These are phyloP conservation scores for Melanchra persicariae DNA, from an alignment of 2,888 invertebrate genomes.

Conservation along the genomic window DNA sequence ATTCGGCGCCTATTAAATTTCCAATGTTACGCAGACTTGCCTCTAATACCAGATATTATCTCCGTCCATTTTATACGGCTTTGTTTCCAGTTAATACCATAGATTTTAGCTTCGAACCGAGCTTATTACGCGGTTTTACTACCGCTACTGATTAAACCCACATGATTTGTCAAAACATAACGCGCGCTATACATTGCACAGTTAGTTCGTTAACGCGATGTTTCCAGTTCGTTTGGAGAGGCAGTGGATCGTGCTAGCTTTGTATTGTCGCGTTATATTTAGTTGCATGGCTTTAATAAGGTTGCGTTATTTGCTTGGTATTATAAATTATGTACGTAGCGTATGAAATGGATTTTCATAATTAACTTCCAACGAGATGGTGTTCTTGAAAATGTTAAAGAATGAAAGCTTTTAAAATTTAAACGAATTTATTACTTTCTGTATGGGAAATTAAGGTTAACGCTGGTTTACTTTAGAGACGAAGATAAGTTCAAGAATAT, in stretches of 20 bases:
- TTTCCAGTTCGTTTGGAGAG: conserved; percentile 17
- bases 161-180: conserved; percentile 31
- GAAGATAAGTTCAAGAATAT: too few relatives aligned
- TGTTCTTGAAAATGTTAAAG: conserved; percentile 18
- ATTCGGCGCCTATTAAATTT: conserved; percentile 44
- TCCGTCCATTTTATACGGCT: conserved; percentile 28
- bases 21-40: conserved; percentile 31
- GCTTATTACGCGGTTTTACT: conserved; percentile 46
- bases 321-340: conserved; percentile 36
- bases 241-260: conserved; percentile 37
- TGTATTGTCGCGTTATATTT: conserved; percentile 20
- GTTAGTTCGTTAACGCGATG: conserved; percentile 21
- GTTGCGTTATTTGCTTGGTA: conserved; percentile 20
- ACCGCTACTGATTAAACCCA: conserved; percentile 41
- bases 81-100: conserved; percentile 32
- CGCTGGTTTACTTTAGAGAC: too few relatives aligned
- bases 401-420: conserved; percentile 13
- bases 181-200: conserved; percentile 30
- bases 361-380: conserved; percentile 16
- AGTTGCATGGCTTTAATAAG: conserved; percentile 1
- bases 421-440: conserved; percentile 2
- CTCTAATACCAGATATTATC: conserved; percentile 46
- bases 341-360: conserved; percentile 43
- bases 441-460: conserved; percentile 7
- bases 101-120: conserved; percentile 47